Conservation (phyloP, 2,113 vertebrate genomes). For the Ptilorrhoa leucosticta region DNA sequence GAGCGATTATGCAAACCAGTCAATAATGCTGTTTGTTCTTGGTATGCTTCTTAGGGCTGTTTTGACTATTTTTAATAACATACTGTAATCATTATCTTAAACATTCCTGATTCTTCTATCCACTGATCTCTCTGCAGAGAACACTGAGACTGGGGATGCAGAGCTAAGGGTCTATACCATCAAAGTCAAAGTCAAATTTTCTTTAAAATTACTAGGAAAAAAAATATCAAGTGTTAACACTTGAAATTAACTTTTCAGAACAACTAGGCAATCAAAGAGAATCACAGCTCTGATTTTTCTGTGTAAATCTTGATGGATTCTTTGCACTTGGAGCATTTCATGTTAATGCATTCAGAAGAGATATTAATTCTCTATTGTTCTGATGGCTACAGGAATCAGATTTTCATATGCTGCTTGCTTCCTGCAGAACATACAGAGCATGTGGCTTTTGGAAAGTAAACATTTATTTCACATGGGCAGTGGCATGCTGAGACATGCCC, state of each 20-base stretch:
- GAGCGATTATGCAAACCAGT: not conserved
- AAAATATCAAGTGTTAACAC: not conserved
- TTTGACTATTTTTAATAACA: not conserved
- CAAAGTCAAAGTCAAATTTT: not conserved
- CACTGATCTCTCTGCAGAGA: not conserved
- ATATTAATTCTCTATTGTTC: not conserved
- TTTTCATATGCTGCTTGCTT: not conserved
- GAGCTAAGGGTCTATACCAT: not conserved
- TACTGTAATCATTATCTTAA: not conserved
- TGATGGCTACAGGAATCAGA: not conserved
- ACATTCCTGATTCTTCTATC: not conserved
- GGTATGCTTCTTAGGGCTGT: not conserved
- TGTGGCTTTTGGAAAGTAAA: not conserved
- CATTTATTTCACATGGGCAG: not conserved
- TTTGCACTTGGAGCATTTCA: not conserved
- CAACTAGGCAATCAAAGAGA: not conserved
- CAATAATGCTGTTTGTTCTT: not conserved
- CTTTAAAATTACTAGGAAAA: not conserved
- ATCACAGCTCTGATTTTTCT: not conserved
- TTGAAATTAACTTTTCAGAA: not conserved
- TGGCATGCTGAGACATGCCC: not conserved
- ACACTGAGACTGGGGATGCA: rapidly evolving
- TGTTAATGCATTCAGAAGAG: not conserved
- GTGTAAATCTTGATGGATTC: not conserved
- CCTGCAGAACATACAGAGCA: not conserved